Base-by-base conservation (phyloP, 2,888 invertebrate genomes). In the Artemia sinica region DNA sequence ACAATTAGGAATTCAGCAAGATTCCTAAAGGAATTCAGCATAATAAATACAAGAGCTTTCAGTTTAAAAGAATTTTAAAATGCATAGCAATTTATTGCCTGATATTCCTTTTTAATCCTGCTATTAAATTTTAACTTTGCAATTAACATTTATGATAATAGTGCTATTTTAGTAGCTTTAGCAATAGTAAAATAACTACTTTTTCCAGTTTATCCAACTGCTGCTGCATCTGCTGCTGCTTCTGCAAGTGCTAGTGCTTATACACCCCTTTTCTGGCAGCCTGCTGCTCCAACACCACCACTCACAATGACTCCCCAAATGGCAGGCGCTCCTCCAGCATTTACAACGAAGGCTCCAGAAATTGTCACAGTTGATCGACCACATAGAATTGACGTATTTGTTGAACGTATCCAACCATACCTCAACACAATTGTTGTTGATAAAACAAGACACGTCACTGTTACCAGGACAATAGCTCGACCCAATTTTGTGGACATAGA, bases 321-420 rank as follows among this genome's bases (percentile, higher is more conserved):
- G 41, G 41, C 41, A 5, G 41, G 41, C 41, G 2, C 41, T 2
- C 63, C 63, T 18, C 63, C 63, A n/a, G 8, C 28, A n/a, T 8
- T 28, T 28, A 9, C 63, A 8, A 58, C 63, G 8, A 41, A 41
- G 2, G 41, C 41, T 2, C 63, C 63, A n/a, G 63, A 58, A 58
- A 58, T 58, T 58, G 63, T 58, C 63, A n/a, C n/a, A 8, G 63
- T 58, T n/a, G 63, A 58, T 11, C 63, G 12, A 18, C 63, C 63
- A 58, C 63, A 58, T 58, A n/a, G 63, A n/a, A 58, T 58, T 58
- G 63, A 58, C 63, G 63, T 58, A 9, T 58, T 18, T 28, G 63
- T 58, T 28, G 63, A 58, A 58, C 63, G 63, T 10, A 28, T 58
- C 63, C 63, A 28, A 28, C 63, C 63, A 58, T 58, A 58, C 28